Base-by-base conservation (phyloP, 2,797 vertebrate species). In the Schizopygopsis malacanthus region DNA sequence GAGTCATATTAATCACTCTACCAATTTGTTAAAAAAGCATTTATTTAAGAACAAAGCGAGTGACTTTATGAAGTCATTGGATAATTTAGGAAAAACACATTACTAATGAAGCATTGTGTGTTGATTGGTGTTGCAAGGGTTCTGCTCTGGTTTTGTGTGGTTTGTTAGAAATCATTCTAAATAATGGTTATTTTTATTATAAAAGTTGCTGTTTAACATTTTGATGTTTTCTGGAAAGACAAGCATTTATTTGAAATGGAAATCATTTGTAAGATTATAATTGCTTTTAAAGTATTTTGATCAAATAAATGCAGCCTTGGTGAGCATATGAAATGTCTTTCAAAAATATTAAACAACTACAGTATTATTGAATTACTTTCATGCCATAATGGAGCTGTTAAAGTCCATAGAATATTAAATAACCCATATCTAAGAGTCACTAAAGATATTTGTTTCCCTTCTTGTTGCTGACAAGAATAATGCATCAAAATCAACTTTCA, bases 401-500 rank as follows among this genome's bases (percentile, higher is more conserved):
- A 4, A 63, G 28, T 63, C 39, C 11, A 4, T 4, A 43, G 11
- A 16, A 80, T 12, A 50, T 12, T 37, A 37, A 65, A 81, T 79
- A 13, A 47, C 2, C 41, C 8, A 3, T 25, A n/a, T 28, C n/a
- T 47, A 52, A 76, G 73, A 28, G 25, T 76, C 47, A 3, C 28
- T 37, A 67, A 9, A 81, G 45, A 81, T n/a, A 11, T 76, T 37
- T 37, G 71, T 47, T 79, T 28, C 59, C 15, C 8, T 79, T 65
- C 4, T 10, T 37, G 16, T 52, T n/a, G 79, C 59, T 13, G 45
- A n/a, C 63, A 80, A 16, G 20, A 67, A 81, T 50, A 22, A 80
- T 67, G 41, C 41, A 11, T 63, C 41, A 28, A 16, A 28, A 65
- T 25, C 33, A 4, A 4, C 9, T 15, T 33, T 65, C 8, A 69